phyloP scores from a whole-genome alignment of 2,888 invertebrate genomes.

The Phorcus lineatus region DNA sequence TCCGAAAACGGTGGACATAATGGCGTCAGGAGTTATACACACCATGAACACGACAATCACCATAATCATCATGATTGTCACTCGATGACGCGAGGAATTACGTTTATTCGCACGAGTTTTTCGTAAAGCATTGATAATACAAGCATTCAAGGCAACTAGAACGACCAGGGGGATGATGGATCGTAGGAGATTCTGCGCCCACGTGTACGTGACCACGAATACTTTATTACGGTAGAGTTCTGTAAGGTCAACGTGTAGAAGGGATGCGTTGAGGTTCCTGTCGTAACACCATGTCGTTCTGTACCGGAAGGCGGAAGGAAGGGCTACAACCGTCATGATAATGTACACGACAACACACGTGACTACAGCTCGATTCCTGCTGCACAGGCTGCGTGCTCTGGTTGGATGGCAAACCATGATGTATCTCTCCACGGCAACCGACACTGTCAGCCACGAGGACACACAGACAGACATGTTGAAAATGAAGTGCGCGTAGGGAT shows the following conservation, averaged over 20 bases:
- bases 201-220: conserved; percentile 65
- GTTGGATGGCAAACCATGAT: conserved; percentile 74
- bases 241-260: conserved; percentile 62
- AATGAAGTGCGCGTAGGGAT: conserved; percentile 73
- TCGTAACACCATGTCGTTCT: conserved; percentile 53
- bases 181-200: conserved; percentile 70
- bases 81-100: conserved; percentile 50
- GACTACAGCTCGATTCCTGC: conserved; percentile 59
- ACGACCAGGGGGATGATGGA: conserved; percentile 71
- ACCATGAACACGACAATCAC: conserved; percentile 70
- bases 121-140: conserved; percentile 68
- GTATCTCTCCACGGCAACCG: conserved; percentile 73
- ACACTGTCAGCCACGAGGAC: conserved; percentile 73
- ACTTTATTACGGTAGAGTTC: conserved; percentile 63
- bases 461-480: conserved; percentile 70
- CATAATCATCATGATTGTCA: conserved; percentile 64
- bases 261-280: conserved; percentile 46
- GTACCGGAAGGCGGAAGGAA: conserved; percentile 71
- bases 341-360: conserved; percentile 64
- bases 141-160: conserved; percentile 67
- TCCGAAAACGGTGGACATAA: conserved; percentile 66
- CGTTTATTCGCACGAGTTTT: conserved; percentile 59
- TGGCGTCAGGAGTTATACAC: conserved; percentile 68
- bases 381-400: conserved; percentile 53
- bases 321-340: conserved; percentile 65